phyloP scores from a whole-genome alignment of 2,113 vertebrate genomes.

The Heterotilapia buettikoferi region DNA sequence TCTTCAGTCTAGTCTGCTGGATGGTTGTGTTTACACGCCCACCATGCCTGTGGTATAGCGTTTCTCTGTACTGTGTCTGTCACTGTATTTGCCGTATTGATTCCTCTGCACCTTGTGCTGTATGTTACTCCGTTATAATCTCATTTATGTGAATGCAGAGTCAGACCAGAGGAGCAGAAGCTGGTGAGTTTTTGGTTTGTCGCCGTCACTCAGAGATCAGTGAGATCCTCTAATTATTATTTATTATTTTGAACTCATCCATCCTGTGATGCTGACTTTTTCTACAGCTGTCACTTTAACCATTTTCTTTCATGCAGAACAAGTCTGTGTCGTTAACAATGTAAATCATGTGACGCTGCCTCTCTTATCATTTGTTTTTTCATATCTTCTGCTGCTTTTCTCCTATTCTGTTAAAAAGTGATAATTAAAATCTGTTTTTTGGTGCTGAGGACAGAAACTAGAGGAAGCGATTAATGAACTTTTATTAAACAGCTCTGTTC shows the following conservation, averaged over 20 bases:
- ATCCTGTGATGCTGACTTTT: neutral
- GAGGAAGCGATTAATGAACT: neutral
- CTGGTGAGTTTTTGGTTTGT: neutral
- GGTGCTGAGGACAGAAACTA: neutral
- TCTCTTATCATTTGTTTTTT: neutral
- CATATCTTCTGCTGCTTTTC: neutral
- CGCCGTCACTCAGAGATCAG: neutral
- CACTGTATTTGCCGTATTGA: neutral
- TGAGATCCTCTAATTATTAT: neutral
- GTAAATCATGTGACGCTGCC: neutral
- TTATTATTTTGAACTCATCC: neutral
- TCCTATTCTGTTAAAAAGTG: neutral
- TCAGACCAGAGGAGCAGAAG: neutral
- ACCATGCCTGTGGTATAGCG: neutral
- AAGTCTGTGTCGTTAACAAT: neutral
- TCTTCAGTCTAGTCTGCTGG: neutral
- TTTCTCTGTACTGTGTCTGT: neutral
- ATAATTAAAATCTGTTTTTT: slow-evolving; percentile 22
- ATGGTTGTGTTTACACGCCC: neutral
- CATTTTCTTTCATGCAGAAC: neutral
- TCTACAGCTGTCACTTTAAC: neutral
- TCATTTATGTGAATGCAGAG: neutral
- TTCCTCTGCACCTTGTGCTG: no score
- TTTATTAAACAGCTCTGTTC: neutral
- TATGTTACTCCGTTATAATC: neutral